Evolutionary conservation across 2,888 invertebrate species (phyloP).

Genomic region (Podabrus alpinus): DNA sequence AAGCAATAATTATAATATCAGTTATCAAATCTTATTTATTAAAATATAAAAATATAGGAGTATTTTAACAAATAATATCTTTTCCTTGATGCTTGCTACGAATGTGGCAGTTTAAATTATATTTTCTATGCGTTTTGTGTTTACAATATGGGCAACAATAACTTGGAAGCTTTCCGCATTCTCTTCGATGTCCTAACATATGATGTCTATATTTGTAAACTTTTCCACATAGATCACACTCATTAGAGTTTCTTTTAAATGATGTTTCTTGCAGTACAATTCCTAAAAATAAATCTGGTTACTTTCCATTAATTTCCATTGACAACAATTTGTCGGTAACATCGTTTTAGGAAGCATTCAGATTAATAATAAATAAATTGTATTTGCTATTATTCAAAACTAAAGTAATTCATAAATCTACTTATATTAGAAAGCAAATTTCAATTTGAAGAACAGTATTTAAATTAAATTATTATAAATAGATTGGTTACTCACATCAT

Average conservation of each 20-base stretch:
- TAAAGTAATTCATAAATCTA: no score
- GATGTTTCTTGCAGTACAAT: neutral
- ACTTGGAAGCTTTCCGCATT: constrained; percentile 15
- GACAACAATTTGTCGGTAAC: neutral
- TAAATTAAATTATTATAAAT: no score
- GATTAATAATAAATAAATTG: no score
- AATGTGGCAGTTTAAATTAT: constrained; percentile 18
- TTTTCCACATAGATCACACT: constrained; percentile 54
- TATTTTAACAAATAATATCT: neutral
- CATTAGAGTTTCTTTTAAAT: constrained; percentile 2
- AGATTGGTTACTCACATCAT: no score
- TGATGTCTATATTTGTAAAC: constrained; percentile 62
- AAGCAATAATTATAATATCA: neutral
- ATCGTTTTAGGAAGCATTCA: neutral
- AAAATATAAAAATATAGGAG: neutral
- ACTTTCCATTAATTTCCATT: neutral
- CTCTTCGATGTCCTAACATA: constrained; percentile 56
- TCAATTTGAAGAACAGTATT: no score
- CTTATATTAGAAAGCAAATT: no score
- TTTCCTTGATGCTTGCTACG: constrained; percentile 4
- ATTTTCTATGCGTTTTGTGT: constrained; percentile 12
- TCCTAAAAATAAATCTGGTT: neutral
- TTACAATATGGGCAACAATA: constrained; percentile 13
- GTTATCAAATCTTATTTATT: neutral
- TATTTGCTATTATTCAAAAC: no score